A percentile compares a stretch with the other conserved stretches of the same genome.
Conservation (phyloP, 2,888 invertebrate species). For the Polia nebulosa region DNA sequence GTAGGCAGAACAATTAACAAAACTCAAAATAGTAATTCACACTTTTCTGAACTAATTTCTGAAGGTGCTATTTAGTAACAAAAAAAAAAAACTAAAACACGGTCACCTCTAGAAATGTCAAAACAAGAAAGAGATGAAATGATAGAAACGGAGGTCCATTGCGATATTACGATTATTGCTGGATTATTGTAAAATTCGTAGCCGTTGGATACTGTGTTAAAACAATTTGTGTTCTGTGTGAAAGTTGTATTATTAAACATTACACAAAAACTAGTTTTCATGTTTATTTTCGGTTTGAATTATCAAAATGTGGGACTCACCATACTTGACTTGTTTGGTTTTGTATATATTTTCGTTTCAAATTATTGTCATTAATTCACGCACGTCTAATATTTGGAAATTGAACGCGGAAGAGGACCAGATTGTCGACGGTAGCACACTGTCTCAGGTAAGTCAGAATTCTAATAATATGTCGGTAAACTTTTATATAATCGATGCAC, state of each 20-base stretch:
- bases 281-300: slow-evolving; percentile 78
- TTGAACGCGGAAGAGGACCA: slow-evolving; percentile 94
- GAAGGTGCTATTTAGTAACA: slow-evolving; percentile 29
- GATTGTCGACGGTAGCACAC: slow-evolving; percentile 92
- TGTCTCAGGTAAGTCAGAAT: slow-evolving; percentile 88
- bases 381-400: slow-evolving; percentile 96
- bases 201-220: slow-evolving; percentile 73
- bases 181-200: slow-evolving; percentile 75
- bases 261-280: slow-evolving; percentile 74
- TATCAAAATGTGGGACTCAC: slow-evolving; percentile 90
- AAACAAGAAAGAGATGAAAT: slow-evolving; percentile 61
- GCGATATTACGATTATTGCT: slow-evolving; percentile 71
- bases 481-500: slow-evolving; percentile 83
- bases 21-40: not conserved
- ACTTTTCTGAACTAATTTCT: slow-evolving; percentile 21
- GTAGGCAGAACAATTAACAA: not conserved
- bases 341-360: slow-evolving; percentile 94
- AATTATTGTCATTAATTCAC: slow-evolving; percentile 94
- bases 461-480: slow-evolving; percentile 65
- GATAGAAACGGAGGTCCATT: slow-evolving; percentile 72
- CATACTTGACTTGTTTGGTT: slow-evolving; percentile 92
- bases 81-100: slow-evolving; percentile 7
- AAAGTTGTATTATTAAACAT: slow-evolving; percentile 72
- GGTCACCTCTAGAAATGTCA: slow-evolving; percentile 59
- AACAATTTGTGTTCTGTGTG: slow-evolving; percentile 74